Base-by-base conservation (phyloP, 2,888 invertebrate species). In the Lycocerus yunnanus region DNA sequence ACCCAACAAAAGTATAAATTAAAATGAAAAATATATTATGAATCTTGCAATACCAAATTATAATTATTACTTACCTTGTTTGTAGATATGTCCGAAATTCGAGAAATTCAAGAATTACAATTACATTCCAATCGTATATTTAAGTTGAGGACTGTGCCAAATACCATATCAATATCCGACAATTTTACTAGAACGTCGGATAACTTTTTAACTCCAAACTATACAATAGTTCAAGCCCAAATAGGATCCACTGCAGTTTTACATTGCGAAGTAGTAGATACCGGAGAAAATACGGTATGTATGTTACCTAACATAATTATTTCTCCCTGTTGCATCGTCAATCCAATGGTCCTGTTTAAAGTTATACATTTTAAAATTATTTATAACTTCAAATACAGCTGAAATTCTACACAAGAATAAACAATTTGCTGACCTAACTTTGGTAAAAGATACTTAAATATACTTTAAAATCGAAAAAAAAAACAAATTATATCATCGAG, bases 251-350 rank as follows among this genome's bases (percentile, higher is more conserved):
- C 91, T 13, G 91, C 90, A 21, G 87, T 90, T 79, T 83, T 92
- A 71, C 91, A 91, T 82, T 92, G 92, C 84, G 91, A 91, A 89
- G 90, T 91, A 83, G 89, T 89, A 80, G 91, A 91, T 81, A 89
- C 91, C 68, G 90, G 90, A 58, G 90, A 91, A 83, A 90, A 90
- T 80, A 91, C 91, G 87, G 92, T 91, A 84, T 89, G 90, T 86
- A 72, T 43, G n/a, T 43, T 43, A 43, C 6, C 9, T n/a, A 43
- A 43, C 5, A n/a, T 43, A 43, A n/a, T 43, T n/a, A 43, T 43
- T 43, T n/a, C 43, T 43, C n/a, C 43, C 10, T 24, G 10, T 10
- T 24, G 10, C 1, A 20, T 24, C 2, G 21, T 10, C 21, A 11
- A 13, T n/a, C n/a, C n/a, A 27, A 27, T n/a, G 13, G 27, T 5